Evolutionary conservation across 2,797 vertebrate genomes (phyloP), one percentile per base, ranked within the genome.

Genomic region (Danio jaintianensis): DNA sequence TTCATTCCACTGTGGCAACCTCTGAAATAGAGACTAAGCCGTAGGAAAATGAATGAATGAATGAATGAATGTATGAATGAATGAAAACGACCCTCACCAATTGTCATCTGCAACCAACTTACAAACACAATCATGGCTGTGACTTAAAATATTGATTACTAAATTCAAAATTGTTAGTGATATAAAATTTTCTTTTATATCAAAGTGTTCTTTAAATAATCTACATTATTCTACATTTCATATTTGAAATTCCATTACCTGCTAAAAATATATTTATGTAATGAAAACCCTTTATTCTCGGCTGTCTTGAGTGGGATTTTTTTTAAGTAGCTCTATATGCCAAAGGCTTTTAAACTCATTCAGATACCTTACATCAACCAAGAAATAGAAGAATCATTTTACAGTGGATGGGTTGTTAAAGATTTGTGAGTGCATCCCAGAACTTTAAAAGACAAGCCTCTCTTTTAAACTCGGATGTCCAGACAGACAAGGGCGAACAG

Each of bases 381-480:
- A 84, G 77, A 77, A 85, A 12, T 80, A 78, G 36, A 75, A 82
- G 64, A 74, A 63, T 58, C 16, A 15, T 79, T 66, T 58, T 45
- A 62, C 12, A 64, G 42, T 63, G 78, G 66, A 84, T 78, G 70
- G 66, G 69, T 69, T 20, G 45, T 29, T 29, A 29, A 70, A 64
- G 36, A 63, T 75, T 82, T 62, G 47, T 68, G 62, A 55, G 55
- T 48, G 55, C n/a, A 20, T 38, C 48, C 15, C 15, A 40, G 52
- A 71, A 58, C 16, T 6, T 3, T 6, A 48, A 20, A 61, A 29
- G 45, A 40, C 15, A 52, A 6, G 20, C 20, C 71, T 75, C 40
- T 71, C 50, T 42, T 68, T 42, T 78, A 56, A 16, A 45, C 67
- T 63, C 42, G 50, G 59, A 62, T 73, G 56, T 61, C 11, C 70